phyloP scores from a whole-genome alignment of 2,888 invertebrate genomes.

The Rhynchonema sp. region DNA sequence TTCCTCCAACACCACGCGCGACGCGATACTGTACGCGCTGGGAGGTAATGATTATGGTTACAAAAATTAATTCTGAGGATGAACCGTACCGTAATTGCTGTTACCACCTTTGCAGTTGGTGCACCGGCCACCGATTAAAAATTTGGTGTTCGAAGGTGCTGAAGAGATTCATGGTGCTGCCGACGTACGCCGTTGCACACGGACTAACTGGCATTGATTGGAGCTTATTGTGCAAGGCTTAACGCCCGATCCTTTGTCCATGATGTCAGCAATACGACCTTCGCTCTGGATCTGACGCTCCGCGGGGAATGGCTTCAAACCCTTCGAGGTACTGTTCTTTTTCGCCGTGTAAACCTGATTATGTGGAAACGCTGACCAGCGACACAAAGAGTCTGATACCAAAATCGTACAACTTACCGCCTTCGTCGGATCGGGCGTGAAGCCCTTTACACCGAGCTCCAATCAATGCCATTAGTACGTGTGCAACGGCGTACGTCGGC shows the following conservation, averaged over 20 bases:
- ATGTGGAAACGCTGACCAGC: too few species aligned
- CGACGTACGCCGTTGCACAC: constrained; percentile 54
- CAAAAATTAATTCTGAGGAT: too few species aligned
- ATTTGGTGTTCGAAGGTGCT: constrained; percentile 73
- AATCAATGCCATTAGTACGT: constrained; percentile 18
- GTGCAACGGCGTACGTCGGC: constrained; percentile 60
- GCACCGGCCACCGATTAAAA: constrained; percentile 41
- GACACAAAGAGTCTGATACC: too few species aligned
- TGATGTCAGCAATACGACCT: constrained; percentile 52
- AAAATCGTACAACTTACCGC: too few species aligned
- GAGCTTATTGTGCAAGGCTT: too few species aligned
- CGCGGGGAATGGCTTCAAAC: constrained; percentile 42
- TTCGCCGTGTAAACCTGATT: constrained; percentile 85
- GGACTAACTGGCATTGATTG: too few species aligned
- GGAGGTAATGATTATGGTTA: too few species aligned
- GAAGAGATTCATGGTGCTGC: constrained; percentile 58
- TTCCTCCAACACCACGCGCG: constrained; percentile 35
- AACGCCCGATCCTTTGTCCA: constrained; percentile 89
- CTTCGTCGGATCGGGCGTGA: not conserved
- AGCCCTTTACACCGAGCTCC: constrained; percentile 13
- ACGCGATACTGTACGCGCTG: constrained; percentile 68
- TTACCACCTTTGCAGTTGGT: constrained; percentile 32
- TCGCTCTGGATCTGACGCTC: constrained; percentile 41
- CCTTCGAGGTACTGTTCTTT: constrained; percentile 87
- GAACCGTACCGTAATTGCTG: too few species aligned